Base-by-base conservation (phyloP, 2,888 invertebrate genomes). In the Sarcophaga carnaria region DNA sequence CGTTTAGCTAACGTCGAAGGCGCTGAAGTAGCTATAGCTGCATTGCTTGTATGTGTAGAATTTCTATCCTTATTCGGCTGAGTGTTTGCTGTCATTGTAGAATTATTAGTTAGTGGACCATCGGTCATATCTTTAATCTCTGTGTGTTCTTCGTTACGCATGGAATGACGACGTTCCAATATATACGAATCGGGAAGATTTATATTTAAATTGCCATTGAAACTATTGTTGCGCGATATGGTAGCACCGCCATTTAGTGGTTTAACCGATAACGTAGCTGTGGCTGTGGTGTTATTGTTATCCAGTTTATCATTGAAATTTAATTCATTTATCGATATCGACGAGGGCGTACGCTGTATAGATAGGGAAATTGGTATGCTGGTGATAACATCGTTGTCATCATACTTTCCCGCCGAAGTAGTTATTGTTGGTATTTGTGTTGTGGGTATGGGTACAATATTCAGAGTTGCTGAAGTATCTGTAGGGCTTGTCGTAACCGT, bases 1-100 rank as follows among this genome's bases (percentile, higher is more conserved):
- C 91, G 91, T 88, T 93, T 93, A 63, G 92, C 92, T 86, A 93
- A 88, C 22, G 93, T 93, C 17, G 93, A 91, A 5, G 93, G 92
- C 3, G 93, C 93, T 27, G 93, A 93, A 2, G 91, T 90, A 27
- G 92, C 90, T 11, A 88, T 83, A 12, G 78, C 14, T 17, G 63
- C 64, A 25, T 63, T 25, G 62, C n/a, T 69, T 2, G 71, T 45
- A 59, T 54, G 66, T 37, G 67, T 67, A 27, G 76, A 37, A 54
- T 72, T 84, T 22, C 76, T 84, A 78, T 87, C 76, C 70, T 69
- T 76, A 49, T 70, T 17, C 17, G 70, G 20, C 5, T 62, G 80
- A 10, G 47, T 78, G 20, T 47, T 62, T 3, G 70, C 14, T 54
- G 54, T 54, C 17, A 54, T 12, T 14, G 17, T 66, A 3, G 88